Conservation (phyloP, 1,140 invertebrate genomes). For the Nebria ingens region DNA sequence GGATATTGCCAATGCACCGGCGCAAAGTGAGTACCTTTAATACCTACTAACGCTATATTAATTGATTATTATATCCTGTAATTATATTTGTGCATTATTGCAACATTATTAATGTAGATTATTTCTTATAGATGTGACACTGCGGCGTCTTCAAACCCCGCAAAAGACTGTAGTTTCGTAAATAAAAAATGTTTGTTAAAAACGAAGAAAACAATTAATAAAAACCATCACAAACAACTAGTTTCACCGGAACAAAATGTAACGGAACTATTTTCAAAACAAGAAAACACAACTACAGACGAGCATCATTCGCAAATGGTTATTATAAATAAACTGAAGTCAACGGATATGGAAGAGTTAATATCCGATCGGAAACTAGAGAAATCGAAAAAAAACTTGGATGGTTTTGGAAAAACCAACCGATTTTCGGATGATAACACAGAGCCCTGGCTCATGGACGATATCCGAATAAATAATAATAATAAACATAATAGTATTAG, state of each 20-base stretch:
- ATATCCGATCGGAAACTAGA: neutral
- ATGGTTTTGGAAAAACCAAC: neutral
- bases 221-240: too few species aligned
- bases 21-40: constrained; percentile 18
- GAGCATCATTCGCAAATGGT: neutral
- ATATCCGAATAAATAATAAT: neutral
- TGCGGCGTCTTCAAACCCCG: too few species aligned
- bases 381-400: constrained; percentile 2
- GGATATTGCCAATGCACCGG: constrained; percentile 37
- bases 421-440: neutral
- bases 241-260: neutral
- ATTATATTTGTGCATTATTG: too few species aligned
- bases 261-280: neutral
- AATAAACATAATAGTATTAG: too few species aligned
- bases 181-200: too few species aligned
- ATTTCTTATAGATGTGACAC: too few species aligned
- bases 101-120: too few species aligned
- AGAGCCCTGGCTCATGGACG: neutral
- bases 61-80: too few species aligned
- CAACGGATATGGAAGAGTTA: neutral
- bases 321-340: neutral
- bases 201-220: too few species aligned
- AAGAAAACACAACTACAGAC: neutral
- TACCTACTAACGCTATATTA: too few species aligned
- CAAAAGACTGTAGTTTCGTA: too few species aligned